Evolutionary conservation across 2,888 invertebrate genomes (phyloP).

Genomic region (Xestia c-nigrum): DNA sequence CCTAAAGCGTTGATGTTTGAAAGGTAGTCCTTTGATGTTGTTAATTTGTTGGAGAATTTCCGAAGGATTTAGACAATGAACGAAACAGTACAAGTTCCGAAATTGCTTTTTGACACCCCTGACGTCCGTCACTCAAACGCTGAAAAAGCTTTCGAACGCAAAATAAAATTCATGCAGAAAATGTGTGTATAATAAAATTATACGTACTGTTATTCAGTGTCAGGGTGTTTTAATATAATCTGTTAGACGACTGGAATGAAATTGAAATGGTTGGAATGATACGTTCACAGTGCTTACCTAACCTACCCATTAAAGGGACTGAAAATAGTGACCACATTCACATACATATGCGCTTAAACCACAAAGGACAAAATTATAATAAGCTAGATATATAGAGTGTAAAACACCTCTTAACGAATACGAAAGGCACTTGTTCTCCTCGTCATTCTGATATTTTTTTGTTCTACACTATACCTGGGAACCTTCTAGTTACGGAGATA

Average conservation of each 20-base stretch:
- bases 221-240: constrained; percentile 25
- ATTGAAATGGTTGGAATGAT: constrained; percentile 15
- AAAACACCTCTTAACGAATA: no score
- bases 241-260: background rate
- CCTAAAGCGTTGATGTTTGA: constrained; percentile 19
- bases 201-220: constrained; percentile 13
- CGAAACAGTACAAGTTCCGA: constrained; percentile 32
- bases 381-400: background rate
- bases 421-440: no score
- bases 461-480: no score
- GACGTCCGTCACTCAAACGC: constrained; percentile 13
- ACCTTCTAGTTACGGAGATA: no score
- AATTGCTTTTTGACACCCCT: constrained; percentile 22
- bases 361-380: background rate
- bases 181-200: constrained; percentile 32
- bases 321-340: background rate
- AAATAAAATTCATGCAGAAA: constrained; percentile 32
- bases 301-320: background rate
- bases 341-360: background rate
- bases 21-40: constrained; percentile 37
- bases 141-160: constrained; percentile 17
- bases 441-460: no score
- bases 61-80: constrained; percentile 15
- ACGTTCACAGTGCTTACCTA: background rate
- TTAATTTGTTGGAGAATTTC: constrained; percentile 22